Evolutionary conservation across 2,797 vertebrate species (phyloP).

Genomic region (Rhabdomys pumilio): DNA sequence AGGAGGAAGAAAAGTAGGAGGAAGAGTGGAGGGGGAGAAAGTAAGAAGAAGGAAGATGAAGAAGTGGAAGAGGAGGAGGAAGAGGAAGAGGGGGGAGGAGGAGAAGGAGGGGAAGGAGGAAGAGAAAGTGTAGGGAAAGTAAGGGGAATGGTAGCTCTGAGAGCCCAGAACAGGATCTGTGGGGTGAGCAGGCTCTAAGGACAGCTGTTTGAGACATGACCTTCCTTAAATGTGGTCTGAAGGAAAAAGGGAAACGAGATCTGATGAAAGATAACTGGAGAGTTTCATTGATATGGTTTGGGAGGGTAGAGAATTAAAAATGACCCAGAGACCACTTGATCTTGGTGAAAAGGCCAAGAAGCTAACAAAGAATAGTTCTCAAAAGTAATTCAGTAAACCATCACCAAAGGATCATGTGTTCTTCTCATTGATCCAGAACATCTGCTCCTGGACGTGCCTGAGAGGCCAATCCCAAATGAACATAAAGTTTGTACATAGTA

Average conservation of each 20-base stretch:
- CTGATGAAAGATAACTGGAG: neutral
- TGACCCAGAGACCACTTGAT: neutral
- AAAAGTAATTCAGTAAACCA: neutral
- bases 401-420: neutral
- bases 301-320: neutral
- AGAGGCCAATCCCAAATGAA: neutral
- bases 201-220: neutral
- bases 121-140: neutral
- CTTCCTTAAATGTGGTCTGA: neutral
- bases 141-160: neutral
- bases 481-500: neutral
- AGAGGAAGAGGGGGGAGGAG: too few species aligned
- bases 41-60: fast-evolving
- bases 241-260: neutral
- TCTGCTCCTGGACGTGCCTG: neutral
- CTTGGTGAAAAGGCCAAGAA: neutral
- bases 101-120: fast-evolving
- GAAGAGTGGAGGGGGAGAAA: neutral
- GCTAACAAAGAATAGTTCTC: neutral
- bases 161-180: neutral
- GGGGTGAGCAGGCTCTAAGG: fast-evolving
- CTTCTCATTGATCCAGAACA: neutral
- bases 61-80: fast-evolving
- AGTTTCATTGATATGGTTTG: neutral
- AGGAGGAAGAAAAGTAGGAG: neutral